Percentiles rank a stretch among this genome's conserved stretches.
Evolutionary conservation across 2,888 invertebrate species (phyloP).

Genomic region (Drosophila barbarae): DNA sequence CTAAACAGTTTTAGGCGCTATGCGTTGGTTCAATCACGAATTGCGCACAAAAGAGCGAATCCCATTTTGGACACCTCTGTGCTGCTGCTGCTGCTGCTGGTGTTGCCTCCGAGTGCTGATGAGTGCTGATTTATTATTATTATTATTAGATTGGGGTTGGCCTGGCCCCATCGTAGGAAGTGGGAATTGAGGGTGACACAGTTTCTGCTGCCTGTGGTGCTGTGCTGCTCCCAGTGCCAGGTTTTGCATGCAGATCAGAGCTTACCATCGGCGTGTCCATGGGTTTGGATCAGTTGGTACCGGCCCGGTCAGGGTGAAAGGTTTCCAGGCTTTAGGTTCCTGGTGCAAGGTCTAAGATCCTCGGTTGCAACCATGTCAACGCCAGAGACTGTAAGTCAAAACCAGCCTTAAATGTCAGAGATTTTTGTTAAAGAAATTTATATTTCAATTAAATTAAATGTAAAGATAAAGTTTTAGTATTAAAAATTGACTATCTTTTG

Average conservation of each 20-base stretch:
- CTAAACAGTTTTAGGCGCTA: conserved; percentile 66
- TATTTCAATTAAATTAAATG: neutral
- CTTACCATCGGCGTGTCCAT: conserved; percentile 20
- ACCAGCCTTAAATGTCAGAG: neutral
- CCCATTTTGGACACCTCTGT: conserved; percentile 33
- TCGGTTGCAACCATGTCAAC: conserved; percentile 8
- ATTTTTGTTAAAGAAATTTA: neutral
- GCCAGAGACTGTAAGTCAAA: conserved; percentile 26
- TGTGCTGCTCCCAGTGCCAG: conserved; percentile 4
- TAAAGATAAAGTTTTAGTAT: too few species aligned
- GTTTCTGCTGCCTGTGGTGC: conserved; percentile 31
- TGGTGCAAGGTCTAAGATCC: conserved; percentile 21
- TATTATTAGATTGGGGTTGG: conserved; percentile 41
- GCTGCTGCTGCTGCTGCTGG: conserved; percentile 29
- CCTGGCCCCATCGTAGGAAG: conserved; percentile 50
- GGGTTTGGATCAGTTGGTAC: conserved; percentile 29
- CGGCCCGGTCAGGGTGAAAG: conserved; percentile 40
- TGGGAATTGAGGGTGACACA: conserved; percentile 61
- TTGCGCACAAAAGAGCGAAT: conserved; percentile 57
- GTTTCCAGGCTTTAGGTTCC: conserved; percentile 12
- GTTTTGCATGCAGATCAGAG: conserved; percentile 5
- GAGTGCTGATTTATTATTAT: conserved; percentile 62
- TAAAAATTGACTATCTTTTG: neutral
- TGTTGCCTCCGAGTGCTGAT: conserved; percentile 49
- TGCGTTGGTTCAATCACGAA: conserved; percentile 57